Base-by-base conservation (phyloP, 2,797 vertebrate species). In the Chloroceryle inda region DNA sequence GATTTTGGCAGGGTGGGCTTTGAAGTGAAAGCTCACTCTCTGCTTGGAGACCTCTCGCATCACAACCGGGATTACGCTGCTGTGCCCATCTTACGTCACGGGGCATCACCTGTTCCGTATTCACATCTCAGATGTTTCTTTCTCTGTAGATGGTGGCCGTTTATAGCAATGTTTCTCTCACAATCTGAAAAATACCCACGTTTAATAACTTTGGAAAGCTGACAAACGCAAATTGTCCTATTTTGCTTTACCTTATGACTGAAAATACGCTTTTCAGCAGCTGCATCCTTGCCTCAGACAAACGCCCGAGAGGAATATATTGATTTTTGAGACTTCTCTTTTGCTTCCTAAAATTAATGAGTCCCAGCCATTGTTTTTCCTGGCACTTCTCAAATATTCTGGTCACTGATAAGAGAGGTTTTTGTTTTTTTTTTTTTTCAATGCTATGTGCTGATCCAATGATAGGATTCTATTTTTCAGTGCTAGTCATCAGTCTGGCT, bases 41-140 rank as follows among this genome's bases (percentile, higher is more conserved):
- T 52, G 49, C 33, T n/a, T 23, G 64, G 64, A 73, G 56, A 29
- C 13, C 82, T 69, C 35, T 77, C 29, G 35, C 13, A 0, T 10
- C 59, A 19, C 33, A 9, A 19, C 15, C 4, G 7, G 49, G 16
- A 22, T 27, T 14, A 11, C 11, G 31, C 23, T 5, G 0, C 52
- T 0, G 0, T 49, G 88, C 66, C 79, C 4, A 0, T 26, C 72
- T 29, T 0, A 4, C 55, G 91, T 74, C 63, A 10, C 0, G 0
- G 76, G 89, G 18, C 71, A 49, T 53, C 0, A 1, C 11, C 90
- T 63, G 64, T 23, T n/a, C 38, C 0, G 2, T 0, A 0, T 68
- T 29, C 6, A 0, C 6, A 1, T 58, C 2, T 0, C 84, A 93
- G 79, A 94, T 94, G 62, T 33, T 76, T 24, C 77, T 73, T 47